Base-by-base conservation (phyloP, 2,888 invertebrate species). In the Lomographa bimaculata region DNA sequence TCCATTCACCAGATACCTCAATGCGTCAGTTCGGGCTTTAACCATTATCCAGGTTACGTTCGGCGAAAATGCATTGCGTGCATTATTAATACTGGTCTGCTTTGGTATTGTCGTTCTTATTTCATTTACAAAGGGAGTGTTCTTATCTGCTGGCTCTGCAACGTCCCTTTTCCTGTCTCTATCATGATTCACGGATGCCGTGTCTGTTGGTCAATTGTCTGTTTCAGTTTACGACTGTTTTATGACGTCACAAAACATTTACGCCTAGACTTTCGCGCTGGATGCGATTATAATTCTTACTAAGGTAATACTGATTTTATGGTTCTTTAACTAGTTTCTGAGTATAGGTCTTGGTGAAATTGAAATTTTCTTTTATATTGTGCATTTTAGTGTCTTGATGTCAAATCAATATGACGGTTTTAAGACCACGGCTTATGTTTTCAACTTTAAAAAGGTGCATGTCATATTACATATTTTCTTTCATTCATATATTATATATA, bases 21-120 rank as follows among this genome's bases (percentile, higher is more conserved):
- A 17, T 16, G 19, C 10, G 10, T 34, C 24, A 11, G 24, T 34
- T 21, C 9, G 14, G 14, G 3, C 14, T 38, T 20, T 6, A 9
- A 18, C 37, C 44, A 39, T 27, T 44, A 41, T 39, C 41, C 48
- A 46, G 48, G 46, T 46, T 38, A 35, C 20, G 21, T 48, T 48
- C 34, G 24, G 38, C 38, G 46, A 34, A 44, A 46, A 39, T 41
- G 32, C 38, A 36, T 29, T 34, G 23, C 25, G 11, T 20, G 26
- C 38, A 20, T 24, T 42, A 8, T 2, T 28, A 19, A 7, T 21
- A 21, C 24, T 5, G 14, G 18, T 19, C 10, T 17, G 4, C 1
- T 20, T 17, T 33, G n/a, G 24, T 18, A 20, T 38, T 35, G 7
- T 23, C 16, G 8, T 16, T 32, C 20, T 38, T 44, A 41, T 41